phyloP scores from a whole-genome alignment of 2,797 vertebrate genomes.

The Propithecus deckenii region DNA sequence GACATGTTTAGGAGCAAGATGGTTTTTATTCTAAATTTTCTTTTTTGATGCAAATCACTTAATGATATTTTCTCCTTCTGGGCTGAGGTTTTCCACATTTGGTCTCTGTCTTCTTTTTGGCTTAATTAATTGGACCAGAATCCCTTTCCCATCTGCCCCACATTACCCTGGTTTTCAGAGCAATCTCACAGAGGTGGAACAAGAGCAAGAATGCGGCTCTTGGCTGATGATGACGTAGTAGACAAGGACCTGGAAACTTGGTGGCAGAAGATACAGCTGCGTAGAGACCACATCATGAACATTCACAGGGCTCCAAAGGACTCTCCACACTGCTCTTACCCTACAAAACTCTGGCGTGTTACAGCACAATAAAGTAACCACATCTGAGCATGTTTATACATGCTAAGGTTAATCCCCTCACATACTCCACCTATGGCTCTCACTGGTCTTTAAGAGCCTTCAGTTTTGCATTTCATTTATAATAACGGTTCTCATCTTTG shows the following conservation, averaged over 20 bases:
- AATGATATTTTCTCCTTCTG: conserved; percentile 27
- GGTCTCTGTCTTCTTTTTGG: conserved; percentile 27
- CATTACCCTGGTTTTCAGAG: conserved; percentile 46
- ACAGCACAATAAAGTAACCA: background rate
- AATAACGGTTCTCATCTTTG: background rate
- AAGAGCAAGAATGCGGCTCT: background rate
- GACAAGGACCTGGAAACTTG: background rate
- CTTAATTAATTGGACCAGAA: conserved; percentile 42
- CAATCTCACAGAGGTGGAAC: background rate
- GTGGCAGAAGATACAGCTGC: background rate
- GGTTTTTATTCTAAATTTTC: conserved; percentile 32
- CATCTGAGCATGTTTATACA: background rate
- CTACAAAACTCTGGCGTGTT: background rate
- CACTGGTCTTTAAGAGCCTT: background rate
- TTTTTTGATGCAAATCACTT: conserved; percentile 31
- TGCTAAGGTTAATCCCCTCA: background rate
- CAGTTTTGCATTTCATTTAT: background rate
- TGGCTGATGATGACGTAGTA: background rate
- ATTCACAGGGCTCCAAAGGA: background rate
- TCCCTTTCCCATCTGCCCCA: background rate
- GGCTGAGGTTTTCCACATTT: conserved; percentile 45
- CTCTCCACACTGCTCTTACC: background rate
- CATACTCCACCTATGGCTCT: background rate
- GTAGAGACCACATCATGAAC: background rate
- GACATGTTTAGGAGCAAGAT: background rate